These are phyloP conservation scores for Chelon labrosus DNA, from an alignment of 2,797 vertebrate genomes.

Conservation along the genomic window DNA sequence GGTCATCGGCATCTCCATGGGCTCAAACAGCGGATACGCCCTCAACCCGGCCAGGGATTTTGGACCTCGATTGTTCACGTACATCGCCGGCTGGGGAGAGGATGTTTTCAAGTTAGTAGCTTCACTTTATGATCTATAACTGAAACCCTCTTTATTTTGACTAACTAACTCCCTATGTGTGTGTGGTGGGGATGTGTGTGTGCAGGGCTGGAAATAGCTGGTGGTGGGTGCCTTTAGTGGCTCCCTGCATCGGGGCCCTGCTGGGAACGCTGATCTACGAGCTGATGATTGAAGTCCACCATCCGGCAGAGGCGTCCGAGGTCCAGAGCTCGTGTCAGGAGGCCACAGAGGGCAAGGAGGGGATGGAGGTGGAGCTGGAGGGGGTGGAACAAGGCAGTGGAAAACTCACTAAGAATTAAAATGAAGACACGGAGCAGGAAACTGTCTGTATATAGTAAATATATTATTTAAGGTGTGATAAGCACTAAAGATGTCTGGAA, in stretches of 20 bases:
- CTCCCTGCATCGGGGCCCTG: slow-evolving; percentile 85
- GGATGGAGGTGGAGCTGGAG: slow-evolving; percentile 56
- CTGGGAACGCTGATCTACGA: slow-evolving; percentile 87
- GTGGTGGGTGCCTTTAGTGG: slow-evolving; percentile 94
- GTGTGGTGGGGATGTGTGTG: background rate
- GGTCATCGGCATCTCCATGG: slow-evolving; percentile 85
- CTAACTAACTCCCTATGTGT: too few species aligned
- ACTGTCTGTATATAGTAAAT: background rate
- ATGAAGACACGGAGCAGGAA: background rate
- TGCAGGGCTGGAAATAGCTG: slow-evolving; percentile 86
- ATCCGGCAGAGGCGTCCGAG: slow-evolving; percentile 49
- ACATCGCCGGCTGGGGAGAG: slow-evolving; percentile 80
- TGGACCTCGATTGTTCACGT: slow-evolving; percentile 83
- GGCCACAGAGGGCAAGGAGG: slow-evolving; percentile 12
- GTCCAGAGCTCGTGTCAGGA: slow-evolving; percentile 40
- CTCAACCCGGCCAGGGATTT: slow-evolving; percentile 86
- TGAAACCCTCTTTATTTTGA: background rate
- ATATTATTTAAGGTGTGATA: background rate
- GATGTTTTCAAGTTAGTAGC: slow-evolving; percentile 84
- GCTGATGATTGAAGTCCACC: slow-evolving; percentile 85
- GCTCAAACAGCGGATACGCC: slow-evolving; percentile 86
- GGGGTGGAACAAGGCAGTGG: slow-evolving; percentile 27
- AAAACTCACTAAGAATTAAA: slow-evolving; percentile 10
- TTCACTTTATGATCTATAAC: background rate
- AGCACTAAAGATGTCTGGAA: background rate